Evolutionary conservation across 2,888 invertebrate genomes (phyloP).

Genomic region (Thelaira solivaga): DNA sequence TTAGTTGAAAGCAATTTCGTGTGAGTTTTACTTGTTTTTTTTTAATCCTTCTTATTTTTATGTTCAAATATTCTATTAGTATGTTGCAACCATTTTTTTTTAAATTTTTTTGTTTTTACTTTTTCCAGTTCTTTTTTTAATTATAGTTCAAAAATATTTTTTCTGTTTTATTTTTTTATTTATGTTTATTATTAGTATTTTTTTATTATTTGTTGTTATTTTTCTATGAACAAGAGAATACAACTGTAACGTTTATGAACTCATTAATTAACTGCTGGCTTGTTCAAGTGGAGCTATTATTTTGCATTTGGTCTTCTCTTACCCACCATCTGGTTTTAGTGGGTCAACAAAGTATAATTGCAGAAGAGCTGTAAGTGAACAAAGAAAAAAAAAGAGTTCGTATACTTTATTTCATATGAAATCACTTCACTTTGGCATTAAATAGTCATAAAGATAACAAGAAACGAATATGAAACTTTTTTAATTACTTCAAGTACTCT

Average conservation of each 20-base stretch:
- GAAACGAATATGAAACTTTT: constrained; percentile 17
- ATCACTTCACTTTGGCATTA: constrained; percentile 15
- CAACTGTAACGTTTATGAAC: constrained; percentile 45
- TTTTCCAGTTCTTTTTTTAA: constrained; percentile 38
- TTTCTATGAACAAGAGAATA: background rate
- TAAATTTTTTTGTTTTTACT: constrained; percentile 38
- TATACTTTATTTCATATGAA: constrained; percentile 17
- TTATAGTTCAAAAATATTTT: constrained; percentile 25
- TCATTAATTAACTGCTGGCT: constrained; percentile 52
- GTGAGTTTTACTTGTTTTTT: constrained; percentile 7
- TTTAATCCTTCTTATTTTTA: background rate
- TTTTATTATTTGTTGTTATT: background rate
- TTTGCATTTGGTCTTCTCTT: too few species aligned
- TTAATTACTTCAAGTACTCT: constrained; percentile 41
- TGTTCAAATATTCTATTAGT: constrained; percentile 17
- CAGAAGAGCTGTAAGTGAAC: constrained; percentile 7
- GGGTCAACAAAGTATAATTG: background rate
- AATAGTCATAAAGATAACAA: background rate
- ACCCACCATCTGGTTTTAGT: constrained; percentile 1
- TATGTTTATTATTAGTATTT: constrained; percentile 12
- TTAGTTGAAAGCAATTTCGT: constrained; percentile 37
- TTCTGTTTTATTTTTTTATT: constrained; percentile 21
- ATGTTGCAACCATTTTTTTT: constrained; percentile 48
- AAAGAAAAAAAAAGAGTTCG: background rate
- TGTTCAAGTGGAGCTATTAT: constrained; percentile 43